phyloP scores from a whole-genome alignment of 2,888 invertebrate genomes.

The Microctonus brassicae region DNA sequence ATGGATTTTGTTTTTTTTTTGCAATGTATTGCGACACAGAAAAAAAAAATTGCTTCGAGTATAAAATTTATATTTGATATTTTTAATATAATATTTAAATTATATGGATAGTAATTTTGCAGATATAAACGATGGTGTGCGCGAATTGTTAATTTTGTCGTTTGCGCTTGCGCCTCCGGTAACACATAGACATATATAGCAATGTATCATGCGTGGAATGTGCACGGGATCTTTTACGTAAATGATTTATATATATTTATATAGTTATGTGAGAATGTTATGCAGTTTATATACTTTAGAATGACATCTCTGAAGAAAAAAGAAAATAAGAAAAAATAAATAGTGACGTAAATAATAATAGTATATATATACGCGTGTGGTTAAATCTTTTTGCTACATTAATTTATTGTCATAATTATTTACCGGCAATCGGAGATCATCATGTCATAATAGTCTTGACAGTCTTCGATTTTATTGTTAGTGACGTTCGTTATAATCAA shows the following conservation, averaged over 20 bases:
- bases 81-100: too few species aligned
- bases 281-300: not conserved
- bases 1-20: too few species aligned
- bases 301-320: not conserved
- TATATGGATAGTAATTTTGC: too few species aligned
- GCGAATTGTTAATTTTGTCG: not conserved
- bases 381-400: not conserved
- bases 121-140: too few species aligned
- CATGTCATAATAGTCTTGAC: not conserved
- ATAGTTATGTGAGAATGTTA: not conserved
- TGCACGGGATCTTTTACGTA: not conserved
- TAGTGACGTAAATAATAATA: too few species aligned
- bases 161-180: not conserved
- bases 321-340: not conserved
- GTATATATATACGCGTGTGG: not conserved
- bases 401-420: not conserved
- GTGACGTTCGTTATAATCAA: not conserved
- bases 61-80: too few species aligned
- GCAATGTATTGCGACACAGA: too few species aligned
- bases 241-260: not conserved
- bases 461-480: not conserved
- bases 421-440: not conserved
- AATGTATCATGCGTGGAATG: not conserved
- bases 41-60: too few species aligned
- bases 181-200: not conserved